These are phyloP conservation scores for Callocephalon fimbriatum DNA, from an alignment of 2,113 vertebrate genomes.

Conservation along the genomic window DNA sequence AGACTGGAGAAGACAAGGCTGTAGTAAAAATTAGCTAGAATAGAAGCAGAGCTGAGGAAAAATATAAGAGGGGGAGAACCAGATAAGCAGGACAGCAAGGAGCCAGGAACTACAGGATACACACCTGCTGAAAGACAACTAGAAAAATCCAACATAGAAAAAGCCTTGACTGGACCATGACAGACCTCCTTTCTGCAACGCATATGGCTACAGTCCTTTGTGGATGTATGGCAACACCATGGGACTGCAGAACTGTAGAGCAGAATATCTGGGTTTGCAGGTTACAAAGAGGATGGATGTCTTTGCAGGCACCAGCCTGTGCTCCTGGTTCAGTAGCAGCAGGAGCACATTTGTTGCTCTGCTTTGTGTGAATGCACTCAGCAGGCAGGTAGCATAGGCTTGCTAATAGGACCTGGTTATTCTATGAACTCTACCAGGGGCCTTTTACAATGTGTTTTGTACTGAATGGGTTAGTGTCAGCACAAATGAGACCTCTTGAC, in stretches of 20 bases:
- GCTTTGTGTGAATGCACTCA: neutral
- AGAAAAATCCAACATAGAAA: neutral
- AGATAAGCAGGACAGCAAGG: neutral
- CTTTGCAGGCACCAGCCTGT: neutral
- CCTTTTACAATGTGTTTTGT: neutral
- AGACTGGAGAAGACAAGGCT: neutral
- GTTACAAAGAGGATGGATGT: neutral
- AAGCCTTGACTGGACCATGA: fast-evolving
- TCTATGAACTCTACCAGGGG: neutral
- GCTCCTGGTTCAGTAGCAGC: neutral
- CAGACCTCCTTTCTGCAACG: neutral
- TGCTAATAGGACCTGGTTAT: neutral
- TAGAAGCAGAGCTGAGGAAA: neutral
- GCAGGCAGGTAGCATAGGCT: neutral
- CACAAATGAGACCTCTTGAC: neutral
- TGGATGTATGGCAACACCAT: neutral
- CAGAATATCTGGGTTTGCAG: neutral
- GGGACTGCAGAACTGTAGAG: neutral
- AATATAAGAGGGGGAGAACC: neutral
- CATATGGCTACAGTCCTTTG: neutral
- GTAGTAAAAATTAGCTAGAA: neutral
- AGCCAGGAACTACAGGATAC: neutral
- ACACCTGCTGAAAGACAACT: neutral
- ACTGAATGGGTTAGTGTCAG: neutral
- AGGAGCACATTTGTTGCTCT: neutral